Base-by-base conservation (phyloP, 64 coral and sea anemone species). In the Hydrozoanthus tunicans region DNA sequence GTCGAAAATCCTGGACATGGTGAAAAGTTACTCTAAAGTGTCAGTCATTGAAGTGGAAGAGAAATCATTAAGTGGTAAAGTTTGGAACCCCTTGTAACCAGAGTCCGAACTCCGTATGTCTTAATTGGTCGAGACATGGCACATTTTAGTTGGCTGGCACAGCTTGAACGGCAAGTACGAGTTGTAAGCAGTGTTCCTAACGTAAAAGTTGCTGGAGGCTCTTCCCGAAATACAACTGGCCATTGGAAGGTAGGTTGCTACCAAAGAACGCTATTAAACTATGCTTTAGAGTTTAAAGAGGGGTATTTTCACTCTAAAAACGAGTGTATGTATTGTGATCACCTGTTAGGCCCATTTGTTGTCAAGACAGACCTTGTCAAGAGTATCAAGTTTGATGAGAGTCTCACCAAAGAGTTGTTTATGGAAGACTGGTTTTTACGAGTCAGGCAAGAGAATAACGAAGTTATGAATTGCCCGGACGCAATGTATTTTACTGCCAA, bases 381-480 rank as follows among this genome's bases (percentile, higher is more conserved):
- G 64, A 72, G 17, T 15, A 56, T 81, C 56, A 81, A 81, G 25
- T 86, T 86, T 72, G 83, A 86, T 53, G 83, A 86, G 7, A 69
- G 25, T 69, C 65, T 86, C 53, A 13, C 6, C 13, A 51, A 43
- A 17, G 62, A 86, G 11, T 24, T 86, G 24, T 4, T 91, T 17
- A 60, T 91, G 55, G 90, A 91, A 66, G 90, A 91, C 78, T 91
- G 77, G 77, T 91, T 91, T 64, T 59, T 81, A 26, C 7, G 78
- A 9, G 26, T 91, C 6, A 66, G 56, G 15, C 20, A 81, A 6
- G 65, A 68, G 10, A 26, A 72, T 91, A 78, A 26, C 20, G 20
- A 20, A 20, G 20, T 20, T 20, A 20, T 20, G 20, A 20, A 20
- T 20, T 20, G 20, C 20, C 90, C 90, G 27, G 90, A 91, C 51